A percentile compares a stretch with the other conserved stretches of the same genome.
phyloP scores from a whole-genome alignment of 2,797 vertebrate genomes.

The Sebastes vulpes region DNA sequence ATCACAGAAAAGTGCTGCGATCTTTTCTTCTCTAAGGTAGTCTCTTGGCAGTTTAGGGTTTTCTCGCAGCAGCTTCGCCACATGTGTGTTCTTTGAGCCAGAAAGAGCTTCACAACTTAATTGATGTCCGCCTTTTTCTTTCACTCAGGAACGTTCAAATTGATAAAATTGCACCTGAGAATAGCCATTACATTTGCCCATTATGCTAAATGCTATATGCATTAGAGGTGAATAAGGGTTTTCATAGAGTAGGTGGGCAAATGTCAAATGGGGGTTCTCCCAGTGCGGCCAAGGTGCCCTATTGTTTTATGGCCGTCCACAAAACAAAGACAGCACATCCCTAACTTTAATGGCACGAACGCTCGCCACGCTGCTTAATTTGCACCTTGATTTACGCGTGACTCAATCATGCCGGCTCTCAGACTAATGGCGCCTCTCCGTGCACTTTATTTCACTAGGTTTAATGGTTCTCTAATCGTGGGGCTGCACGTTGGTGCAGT shows the following conservation, averaged over 20 bases:
- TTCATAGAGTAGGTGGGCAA: constrained; percentile 16
- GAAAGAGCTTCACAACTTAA: neutral
- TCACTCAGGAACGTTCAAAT: neutral
- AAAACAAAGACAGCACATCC: constrained; percentile 60
- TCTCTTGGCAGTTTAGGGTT: neutral
- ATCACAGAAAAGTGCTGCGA: constrained; percentile 30
- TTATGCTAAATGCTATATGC: constrained; percentile 8
- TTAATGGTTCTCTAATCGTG: constrained; percentile 44
- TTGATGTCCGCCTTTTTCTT: neutral
- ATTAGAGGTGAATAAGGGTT: constrained; percentile 29
- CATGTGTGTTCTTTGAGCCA: neutral
- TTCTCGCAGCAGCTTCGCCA: neutral
- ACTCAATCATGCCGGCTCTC: constrained; percentile 57
- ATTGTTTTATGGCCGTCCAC: constrained; percentile 56
- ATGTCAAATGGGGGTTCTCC: constrained; percentile 23
- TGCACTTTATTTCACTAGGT: constrained; percentile 67
- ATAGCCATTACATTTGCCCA: neutral
- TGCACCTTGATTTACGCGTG: constrained; percentile 53
- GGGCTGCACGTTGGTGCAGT: too few relatives aligned
- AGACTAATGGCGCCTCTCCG: constrained; percentile 57
- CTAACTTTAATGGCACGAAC: constrained; percentile 48
- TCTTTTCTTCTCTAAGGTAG: constrained; percentile 20
- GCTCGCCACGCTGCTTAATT: constrained; percentile 51
- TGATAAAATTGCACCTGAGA: neutral
- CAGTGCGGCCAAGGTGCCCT: constrained; percentile 50